These are phyloP conservation scores for Lepilemur septentrionalis DNA, from an alignment of 2,797 vertebrate genomes.

Conservation along the genomic window DNA sequence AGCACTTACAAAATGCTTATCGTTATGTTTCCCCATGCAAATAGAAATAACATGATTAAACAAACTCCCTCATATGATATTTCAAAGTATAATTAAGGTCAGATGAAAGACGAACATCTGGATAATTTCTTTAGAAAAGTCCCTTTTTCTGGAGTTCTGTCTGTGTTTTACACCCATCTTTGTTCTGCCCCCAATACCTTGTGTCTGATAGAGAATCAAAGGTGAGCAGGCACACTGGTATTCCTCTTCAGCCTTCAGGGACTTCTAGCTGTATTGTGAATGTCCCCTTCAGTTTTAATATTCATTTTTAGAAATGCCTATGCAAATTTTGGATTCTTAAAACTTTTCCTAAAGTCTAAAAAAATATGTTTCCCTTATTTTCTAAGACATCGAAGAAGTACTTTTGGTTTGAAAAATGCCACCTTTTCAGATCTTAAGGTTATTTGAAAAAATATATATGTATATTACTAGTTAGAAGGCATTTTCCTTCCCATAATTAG, in stretches of 20 bases:
- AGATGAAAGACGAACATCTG: not conserved
- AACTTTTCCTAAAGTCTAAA: conserved; percentile 30
- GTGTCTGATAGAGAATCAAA: not conserved
- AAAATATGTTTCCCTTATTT: conserved; percentile 27
- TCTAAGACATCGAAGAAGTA: conserved; percentile 52
- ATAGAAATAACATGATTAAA: not conserved
- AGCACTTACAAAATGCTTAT: not conserved
- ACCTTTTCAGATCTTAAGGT: conserved; percentile 53
- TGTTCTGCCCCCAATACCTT: not conserved
- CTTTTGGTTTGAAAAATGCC: not conserved
- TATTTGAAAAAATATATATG: conserved; percentile 36
- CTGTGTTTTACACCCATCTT: not conserved
- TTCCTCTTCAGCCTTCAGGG: not conserved
- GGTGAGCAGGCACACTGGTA: not conserved
- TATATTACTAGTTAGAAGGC: conserved; percentile 70
- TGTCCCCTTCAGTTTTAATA: conserved; percentile 29
- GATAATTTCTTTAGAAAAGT: not conserved
- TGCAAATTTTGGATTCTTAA: conserved; percentile 64
- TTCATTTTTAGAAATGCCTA: conserved; percentile 56
- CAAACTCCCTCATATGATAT: not conserved
- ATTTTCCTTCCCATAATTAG: conserved; percentile 74
- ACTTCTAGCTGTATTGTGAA: conserved; percentile 49
- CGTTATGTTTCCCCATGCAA: not conserved
- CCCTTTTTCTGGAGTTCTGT: not conserved
- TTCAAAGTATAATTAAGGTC: not conserved